A percentile compares a stretch with the other conserved stretches of the same genome.
Evolutionary conservation across 2,888 invertebrate species (phyloP).

Genomic region (Yponomeuta evonymella): DNA sequence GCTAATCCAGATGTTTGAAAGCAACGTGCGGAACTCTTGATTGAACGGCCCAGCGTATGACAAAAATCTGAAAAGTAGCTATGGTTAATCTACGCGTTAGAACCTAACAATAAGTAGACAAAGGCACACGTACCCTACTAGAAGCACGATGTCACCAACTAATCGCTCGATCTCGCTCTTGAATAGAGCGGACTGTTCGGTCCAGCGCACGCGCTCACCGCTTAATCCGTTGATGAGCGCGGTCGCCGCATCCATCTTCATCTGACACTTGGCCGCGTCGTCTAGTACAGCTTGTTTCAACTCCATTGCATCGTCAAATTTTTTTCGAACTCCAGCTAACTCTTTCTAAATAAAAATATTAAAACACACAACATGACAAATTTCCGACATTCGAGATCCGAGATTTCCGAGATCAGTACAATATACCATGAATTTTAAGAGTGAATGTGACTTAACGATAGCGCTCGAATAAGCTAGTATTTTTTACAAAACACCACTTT

Average conservation of each 20-base stretch:
- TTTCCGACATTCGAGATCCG: no score
- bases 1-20: constrained; percentile 82
- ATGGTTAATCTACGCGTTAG: background rate
- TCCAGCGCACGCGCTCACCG: constrained; percentile 91
- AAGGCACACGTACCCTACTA: constrained; percentile 76
- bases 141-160: constrained; percentile 87
- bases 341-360: constrained; percentile 43
- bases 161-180: constrained; percentile 89
- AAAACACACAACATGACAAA: no score
- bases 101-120: no score
- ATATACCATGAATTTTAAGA: no score
- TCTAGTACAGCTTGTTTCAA: constrained; percentile 84
- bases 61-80: constrained; percentile 75
- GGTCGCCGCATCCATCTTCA: constrained; percentile 92
- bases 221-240: constrained; percentile 90
- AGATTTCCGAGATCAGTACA: no score
- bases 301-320: constrained; percentile 84
- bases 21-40: constrained; percentile 84
- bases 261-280: constrained; percentile 87
- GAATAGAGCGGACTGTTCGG: constrained; percentile 87
- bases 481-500: no score
- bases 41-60: constrained; percentile 94
- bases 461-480: no score
- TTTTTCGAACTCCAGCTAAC: constrained; percentile 77
- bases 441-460: no score